phyloP scores from a whole-genome alignment of 2,888 invertebrate species.

The Mesochorus sp. region DNA sequence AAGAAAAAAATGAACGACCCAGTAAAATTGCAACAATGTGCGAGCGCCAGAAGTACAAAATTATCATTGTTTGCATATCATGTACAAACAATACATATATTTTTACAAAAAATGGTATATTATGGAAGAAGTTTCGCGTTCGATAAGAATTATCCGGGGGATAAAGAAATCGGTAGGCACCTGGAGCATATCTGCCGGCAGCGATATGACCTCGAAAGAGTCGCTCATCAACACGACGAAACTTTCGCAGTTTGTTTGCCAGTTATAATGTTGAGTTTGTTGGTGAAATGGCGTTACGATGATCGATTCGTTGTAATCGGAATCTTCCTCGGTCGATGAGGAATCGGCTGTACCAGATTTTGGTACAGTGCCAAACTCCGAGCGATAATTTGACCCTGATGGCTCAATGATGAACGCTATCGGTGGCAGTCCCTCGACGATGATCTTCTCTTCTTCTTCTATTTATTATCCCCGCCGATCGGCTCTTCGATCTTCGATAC shows the following conservation, averaged over 20 bases:
- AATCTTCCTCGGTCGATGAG: constrained; percentile 63
- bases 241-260: constrained; percentile 72
- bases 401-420: constrained; percentile 80
- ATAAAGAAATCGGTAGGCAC: constrained; percentile 65
- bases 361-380: constrained; percentile 77
- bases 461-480: not conserved
- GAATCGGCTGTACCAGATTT: constrained; percentile 66
- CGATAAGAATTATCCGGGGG: too few species aligned
- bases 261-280: constrained; percentile 58
- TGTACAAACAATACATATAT: too few species aligned
- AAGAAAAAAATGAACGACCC: not conserved
- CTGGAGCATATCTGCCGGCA: constrained; percentile 81
- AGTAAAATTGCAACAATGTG: too few species aligned
- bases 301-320: constrained; percentile 48
- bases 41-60: too few species aligned
- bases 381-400: constrained; percentile 79
- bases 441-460: not conserved
- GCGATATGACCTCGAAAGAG: constrained; percentile 81
- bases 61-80: too few species aligned
- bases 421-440: constrained; percentile 32
- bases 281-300: not conserved
- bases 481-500: not conserved
- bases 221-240: constrained; percentile 82
- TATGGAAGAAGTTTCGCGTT: too few species aligned
- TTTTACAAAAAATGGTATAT: too few species aligned